phyloP scores from a whole-genome alignment of 2,797 vertebrate species.

The Darevskia nairensis region DNA sequence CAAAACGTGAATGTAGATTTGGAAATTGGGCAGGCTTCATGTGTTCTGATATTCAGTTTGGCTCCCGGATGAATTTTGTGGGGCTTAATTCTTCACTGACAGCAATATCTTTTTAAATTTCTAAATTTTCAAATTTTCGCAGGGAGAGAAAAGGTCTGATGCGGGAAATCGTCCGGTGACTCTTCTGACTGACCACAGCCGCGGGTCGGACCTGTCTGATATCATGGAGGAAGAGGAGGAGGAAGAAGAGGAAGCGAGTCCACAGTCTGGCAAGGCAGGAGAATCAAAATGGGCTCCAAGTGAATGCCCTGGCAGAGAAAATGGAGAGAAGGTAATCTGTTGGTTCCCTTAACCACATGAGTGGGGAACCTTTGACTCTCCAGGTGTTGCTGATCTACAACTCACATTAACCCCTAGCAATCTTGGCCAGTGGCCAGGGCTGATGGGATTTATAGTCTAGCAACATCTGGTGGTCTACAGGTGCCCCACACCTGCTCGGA shows the following conservation, averaged over 20 bases:
- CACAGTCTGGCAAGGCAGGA: background rate
- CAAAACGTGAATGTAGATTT: background rate
- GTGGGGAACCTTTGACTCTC: no score
- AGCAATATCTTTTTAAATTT: constrained; percentile 35
- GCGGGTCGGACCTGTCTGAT: constrained; percentile 94
- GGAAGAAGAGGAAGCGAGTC: constrained; percentile 82
- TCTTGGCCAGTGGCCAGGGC: no score
- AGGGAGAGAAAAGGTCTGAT: constrained; percentile 72
- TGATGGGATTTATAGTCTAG: no score
- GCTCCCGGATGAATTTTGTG: no score
- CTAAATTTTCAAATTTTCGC: constrained; percentile 38
- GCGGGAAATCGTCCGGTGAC: constrained; percentile 62
- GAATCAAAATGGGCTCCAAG: constrained; percentile 42
- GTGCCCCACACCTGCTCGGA: no score
- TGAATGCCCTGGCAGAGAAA: constrained; percentile 52
- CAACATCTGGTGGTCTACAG: no score
- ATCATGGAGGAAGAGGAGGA: constrained; percentile 97
- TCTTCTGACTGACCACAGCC: constrained; percentile 88
- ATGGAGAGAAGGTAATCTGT: constrained; percentile 78
- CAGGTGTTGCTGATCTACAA: no score
- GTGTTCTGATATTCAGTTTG: background rate
- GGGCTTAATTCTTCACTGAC: background rate
- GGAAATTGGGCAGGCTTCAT: background rate
- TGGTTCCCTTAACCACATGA: no score
- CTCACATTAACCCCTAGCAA: no score